phyloP scores from a whole-genome alignment of 2,888 invertebrate species.

The Eupithecia inturbata region DNA sequence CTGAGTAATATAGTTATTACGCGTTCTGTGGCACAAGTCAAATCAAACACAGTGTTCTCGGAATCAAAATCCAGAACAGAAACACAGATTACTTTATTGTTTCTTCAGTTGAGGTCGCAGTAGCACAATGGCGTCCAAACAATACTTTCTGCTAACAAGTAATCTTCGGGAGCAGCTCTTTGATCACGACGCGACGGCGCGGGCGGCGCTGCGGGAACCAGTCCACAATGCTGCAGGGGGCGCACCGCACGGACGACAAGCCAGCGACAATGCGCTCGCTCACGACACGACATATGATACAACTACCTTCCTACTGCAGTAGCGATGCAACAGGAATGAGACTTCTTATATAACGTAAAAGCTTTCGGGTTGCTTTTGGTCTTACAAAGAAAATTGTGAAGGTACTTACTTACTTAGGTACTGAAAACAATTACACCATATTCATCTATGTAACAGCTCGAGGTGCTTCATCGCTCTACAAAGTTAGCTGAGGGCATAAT shows the following conservation, averaged over 20 bases:
- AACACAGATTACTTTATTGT: background rate
- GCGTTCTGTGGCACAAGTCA: background rate
- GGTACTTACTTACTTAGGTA: background rate
- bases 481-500: background rate
- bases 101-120: background rate
- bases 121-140: slow-evolving; percentile 32
- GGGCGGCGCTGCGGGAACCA: background rate
- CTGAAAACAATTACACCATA: background rate
- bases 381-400: background rate
- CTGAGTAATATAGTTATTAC: background rate
- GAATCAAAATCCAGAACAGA: slow-evolving; percentile 3
- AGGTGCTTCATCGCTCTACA: background rate
- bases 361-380: background rate
- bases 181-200: slow-evolving; percentile 20
- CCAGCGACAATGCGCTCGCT: background rate
- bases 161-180: slow-evolving; percentile 25
- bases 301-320: background rate
- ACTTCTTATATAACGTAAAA: background rate
- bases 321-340: background rate
- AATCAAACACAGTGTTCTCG: background rate
- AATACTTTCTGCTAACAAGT: slow-evolving; percentile 31
- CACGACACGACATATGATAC: background rate
- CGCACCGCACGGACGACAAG: background rate
- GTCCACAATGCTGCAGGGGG: background rate
- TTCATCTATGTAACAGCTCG: background rate